A percentile compares a stretch with the other conserved stretches of the same genome.
Evolutionary conservation across 1,140 invertebrate genomes (phyloP).

Genomic region (Tetramorium simillimum): DNA sequence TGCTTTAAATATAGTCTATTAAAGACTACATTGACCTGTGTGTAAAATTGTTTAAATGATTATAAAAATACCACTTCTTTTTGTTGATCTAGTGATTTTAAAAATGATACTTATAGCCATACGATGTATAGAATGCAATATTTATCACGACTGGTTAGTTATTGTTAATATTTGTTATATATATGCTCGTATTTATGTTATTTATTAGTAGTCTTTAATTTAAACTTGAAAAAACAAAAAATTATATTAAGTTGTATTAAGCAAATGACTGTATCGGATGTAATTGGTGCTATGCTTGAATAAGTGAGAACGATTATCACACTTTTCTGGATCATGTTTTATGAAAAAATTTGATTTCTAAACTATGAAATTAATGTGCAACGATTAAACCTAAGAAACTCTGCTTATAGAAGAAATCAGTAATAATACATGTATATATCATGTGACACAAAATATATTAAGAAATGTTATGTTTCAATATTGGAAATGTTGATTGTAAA

Average conservation of each 20-base stretch:
- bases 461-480: slow-evolving; percentile 84
- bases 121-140: slow-evolving; percentile 35
- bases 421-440: slow-evolving; percentile 39
- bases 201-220: slow-evolving; percentile 48
- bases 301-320: slow-evolving; percentile 42
- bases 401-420: slow-evolving; percentile 14
- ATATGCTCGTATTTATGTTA: slow-evolving; percentile 16
- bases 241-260: slow-evolving; percentile 9
- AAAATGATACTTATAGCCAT: neutral
- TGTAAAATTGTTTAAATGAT: slow-evolving; percentile 19
- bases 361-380: slow-evolving; percentile 4
- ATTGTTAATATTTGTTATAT: slow-evolving; percentile 59
- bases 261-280: slow-evolving; percentile 54
- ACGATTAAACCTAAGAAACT: neutral
- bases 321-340: slow-evolving; percentile 22
- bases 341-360: slow-evolving; percentile 41
- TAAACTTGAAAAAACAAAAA: neutral
- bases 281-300: slow-evolving; percentile 60
- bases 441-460: slow-evolving; percentile 66
- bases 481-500: slow-evolving; percentile 65
- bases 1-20: neutral
- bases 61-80: slow-evolving; percentile 1
- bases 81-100: slow-evolving; percentile 32
- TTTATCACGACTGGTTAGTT: slow-evolving; percentile 55
- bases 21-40: neutral